These are phyloP conservation scores for Falco biarmicus DNA, from an alignment of 2,797 vertebrate genomes.

Conservation along the genomic window DNA sequence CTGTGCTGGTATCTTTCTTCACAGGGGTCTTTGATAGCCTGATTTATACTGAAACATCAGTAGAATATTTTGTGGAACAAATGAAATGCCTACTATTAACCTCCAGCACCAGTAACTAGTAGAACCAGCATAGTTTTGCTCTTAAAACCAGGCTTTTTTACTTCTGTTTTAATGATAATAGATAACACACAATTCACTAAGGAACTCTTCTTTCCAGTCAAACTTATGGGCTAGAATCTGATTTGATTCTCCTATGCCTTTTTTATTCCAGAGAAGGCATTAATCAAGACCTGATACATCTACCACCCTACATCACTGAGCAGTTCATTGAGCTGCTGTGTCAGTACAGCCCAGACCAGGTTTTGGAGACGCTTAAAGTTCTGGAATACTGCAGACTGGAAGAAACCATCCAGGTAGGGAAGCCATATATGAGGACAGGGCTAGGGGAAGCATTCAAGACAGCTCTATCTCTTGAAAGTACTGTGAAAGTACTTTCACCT, in stretches of 20 bases:
- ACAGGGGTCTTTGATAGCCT: background rate
- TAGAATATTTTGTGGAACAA: background rate
- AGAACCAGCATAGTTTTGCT: background rate
- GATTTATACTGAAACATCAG: background rate
- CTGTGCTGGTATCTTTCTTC: background rate
- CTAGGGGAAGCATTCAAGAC: background rate
- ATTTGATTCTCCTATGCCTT: background rate
- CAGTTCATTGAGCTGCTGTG: conserved; percentile 88
- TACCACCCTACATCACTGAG: conserved; percentile 84
- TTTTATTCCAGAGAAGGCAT: conserved; percentile 83
- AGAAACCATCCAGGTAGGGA: conserved; percentile 88
- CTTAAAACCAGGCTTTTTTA: background rate
- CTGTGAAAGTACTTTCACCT: background rate
- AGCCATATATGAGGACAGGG: background rate
- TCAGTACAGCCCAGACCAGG: conserved; percentile 84
- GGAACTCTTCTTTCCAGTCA: background rate
- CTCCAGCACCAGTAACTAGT: background rate
- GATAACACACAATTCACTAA: background rate
- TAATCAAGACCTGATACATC: conserved; percentile 74
- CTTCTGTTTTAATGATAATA: background rate
- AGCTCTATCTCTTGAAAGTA: background rate
- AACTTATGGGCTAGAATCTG: background rate
- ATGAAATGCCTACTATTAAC: background rate
- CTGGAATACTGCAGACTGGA: conserved; percentile 91
- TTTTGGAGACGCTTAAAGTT: conserved; percentile 84